Conservation (phyloP, 2,797 vertebrate species). For the Danio tinwini region DNA sequence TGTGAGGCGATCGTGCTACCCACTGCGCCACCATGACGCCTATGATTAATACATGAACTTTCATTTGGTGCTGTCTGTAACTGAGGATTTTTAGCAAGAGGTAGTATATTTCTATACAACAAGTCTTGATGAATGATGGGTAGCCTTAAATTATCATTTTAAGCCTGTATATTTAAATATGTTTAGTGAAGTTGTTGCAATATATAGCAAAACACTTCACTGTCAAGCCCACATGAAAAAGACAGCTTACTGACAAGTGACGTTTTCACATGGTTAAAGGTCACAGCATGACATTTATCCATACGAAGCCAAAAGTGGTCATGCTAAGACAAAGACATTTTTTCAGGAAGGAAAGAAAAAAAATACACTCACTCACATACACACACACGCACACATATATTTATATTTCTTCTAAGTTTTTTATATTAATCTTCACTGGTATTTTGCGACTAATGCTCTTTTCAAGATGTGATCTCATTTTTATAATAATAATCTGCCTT, state of each 20-base stretch:
- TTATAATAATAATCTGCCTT: neutral
- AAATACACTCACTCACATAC: no score
- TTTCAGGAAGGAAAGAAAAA: neutral
- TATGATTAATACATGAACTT: no score
- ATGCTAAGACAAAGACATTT: neutral
- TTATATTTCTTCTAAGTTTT: neutral
- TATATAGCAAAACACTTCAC: neutral
- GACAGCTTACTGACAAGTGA: neutral
- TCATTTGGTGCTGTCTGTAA: no score
- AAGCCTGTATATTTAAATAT: neutral
- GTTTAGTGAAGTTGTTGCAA: neutral
- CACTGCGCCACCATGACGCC: no score
- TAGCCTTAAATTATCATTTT: neutral
- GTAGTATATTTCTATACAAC: neutral
- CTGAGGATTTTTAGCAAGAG: neutral
- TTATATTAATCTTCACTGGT: neutral
- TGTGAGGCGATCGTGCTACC: no score
- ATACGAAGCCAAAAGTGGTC: neutral
- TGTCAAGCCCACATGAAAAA: neutral
- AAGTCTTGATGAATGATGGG: neutral
- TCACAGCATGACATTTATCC: neutral
- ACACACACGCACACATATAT: no score
- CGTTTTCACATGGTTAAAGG: neutral
- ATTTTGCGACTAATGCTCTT: conserved; percentile 1
- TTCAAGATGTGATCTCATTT: neutral